These are phyloP conservation scores for Meteorus cinctellus DNA, from an alignment of 2,888 invertebrate genomes.

Conservation along the genomic window DNA sequence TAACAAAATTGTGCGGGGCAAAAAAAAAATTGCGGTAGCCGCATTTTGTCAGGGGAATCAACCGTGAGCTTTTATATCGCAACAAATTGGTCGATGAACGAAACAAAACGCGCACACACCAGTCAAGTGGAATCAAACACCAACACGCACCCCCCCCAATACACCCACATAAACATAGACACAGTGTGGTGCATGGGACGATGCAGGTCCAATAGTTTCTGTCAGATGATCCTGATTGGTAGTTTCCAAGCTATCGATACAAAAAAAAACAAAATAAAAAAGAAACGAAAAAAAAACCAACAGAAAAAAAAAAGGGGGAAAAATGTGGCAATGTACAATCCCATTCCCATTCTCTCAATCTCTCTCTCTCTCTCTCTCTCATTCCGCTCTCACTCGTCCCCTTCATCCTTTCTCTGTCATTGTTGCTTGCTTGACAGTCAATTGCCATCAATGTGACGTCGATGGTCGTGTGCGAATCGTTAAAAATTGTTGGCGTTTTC, in stretches of 20 bases:
- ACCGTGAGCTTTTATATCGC: conserved; percentile 66
- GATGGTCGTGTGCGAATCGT: conserved; percentile 47
- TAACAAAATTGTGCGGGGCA: conserved; percentile 22
- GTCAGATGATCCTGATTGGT: conserved; percentile 73
- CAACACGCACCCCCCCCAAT: conserved; percentile 41
- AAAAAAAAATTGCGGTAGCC: conserved; percentile 63
- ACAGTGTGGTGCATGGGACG: conserved; percentile 47
- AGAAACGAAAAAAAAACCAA: background rate
- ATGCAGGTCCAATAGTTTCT: conserved; percentile 61
- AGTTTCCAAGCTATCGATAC: conserved; percentile 70
- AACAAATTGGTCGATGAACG: conserved; percentile 70
- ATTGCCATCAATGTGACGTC: conserved; percentile 43
- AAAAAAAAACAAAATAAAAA: conserved; percentile 53
- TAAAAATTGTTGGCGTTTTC: conserved; percentile 52
- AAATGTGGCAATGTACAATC: background rate
- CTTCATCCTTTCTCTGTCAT: background rate
- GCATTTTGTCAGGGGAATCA: conserved; percentile 68
- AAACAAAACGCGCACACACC: conserved; percentile 44
- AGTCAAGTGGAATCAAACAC: conserved; percentile 40
- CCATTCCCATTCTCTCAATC: background rate
- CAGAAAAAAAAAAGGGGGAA: background rate
- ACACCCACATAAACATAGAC: conserved; percentile 12
- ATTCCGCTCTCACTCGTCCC: background rate
- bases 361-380: background rate
- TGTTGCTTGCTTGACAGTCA: conserved; percentile 20